Evolutionary conservation across 2,113 vertebrate species (phyloP), one percentile per base, ranked within the genome.

Genomic region (Dendrocopos noguchii): DNA sequence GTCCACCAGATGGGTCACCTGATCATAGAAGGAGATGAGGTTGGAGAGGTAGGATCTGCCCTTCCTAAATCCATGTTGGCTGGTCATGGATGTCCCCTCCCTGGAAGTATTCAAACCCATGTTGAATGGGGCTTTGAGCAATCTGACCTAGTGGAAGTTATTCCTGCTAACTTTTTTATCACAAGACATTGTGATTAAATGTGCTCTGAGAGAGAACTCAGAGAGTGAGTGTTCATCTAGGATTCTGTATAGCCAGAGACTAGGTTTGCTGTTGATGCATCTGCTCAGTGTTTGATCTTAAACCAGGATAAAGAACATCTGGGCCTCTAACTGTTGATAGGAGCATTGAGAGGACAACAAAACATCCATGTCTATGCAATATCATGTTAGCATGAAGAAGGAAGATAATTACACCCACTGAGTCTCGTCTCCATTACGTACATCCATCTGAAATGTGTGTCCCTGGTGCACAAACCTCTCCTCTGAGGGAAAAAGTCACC

Each of bases 401-500:
- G 7, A 77, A 61, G 74, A 65, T 33, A 21, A 25, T 42, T 64
- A 34, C 10, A 77, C 29, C n/a, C 16, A 6, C 19, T 10, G 2
- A 66, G 8, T 59, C 25, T 74, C 68, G 33, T 13, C 20, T 77
- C 12, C 7, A 8, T 64, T 28, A 56, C 47, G 2, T 64, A 33
- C 17, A 71, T 20, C 6, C 31, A 12, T 19, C 10, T 83, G 18
- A 71, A 74, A 28, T 28, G 63, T 14, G 1, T 2, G 14, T 70
- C 10, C 18, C 28, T 80, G 12, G 10, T 39, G 9, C 17, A 11
- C 17, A 71, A 80, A 68, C 10, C 8, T 74, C 11, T 55, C 15
- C 21, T 46, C 16, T 59, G 3, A 5, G 4, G 14, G 31, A 34
- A 61, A 0, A 0, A 70, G 27, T 59, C 27, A 34, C 5, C 3